Conservation (phyloP, 2,888 invertebrate genomes). For the Dusona sp. region DNA sequence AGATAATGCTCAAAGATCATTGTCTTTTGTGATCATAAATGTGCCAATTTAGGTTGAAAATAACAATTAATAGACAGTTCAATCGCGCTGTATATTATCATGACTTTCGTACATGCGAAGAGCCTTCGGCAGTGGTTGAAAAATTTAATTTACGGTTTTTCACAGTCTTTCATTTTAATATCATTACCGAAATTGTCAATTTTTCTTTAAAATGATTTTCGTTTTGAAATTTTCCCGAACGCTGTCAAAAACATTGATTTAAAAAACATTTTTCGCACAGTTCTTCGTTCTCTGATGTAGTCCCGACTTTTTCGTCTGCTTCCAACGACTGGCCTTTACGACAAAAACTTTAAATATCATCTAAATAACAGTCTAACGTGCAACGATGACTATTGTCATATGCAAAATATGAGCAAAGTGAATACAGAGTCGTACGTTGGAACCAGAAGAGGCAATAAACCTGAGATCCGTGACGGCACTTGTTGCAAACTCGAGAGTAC, state of each 20-base stretch:
- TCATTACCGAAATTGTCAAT: no score
- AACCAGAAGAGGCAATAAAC: slow-evolving; percentile 13
- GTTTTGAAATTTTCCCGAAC: no score
- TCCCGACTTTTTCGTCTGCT: not conserved
- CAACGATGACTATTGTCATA: slow-evolving; percentile 14
- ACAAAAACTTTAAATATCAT: slow-evolving; percentile 12
- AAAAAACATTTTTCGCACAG: not conserved
- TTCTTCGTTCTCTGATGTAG: not conserved
- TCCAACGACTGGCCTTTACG: not conserved
- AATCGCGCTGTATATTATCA: not conserved
- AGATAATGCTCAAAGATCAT: slow-evolving; percentile 74
- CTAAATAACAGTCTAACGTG: slow-evolving; percentile 9
- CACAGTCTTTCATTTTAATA: not conserved
- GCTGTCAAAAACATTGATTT: not conserved
- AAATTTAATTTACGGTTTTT: not conserved
- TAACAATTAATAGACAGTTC: not conserved
- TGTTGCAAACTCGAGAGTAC: slow-evolving; percentile 34
- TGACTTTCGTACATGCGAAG: not conserved
- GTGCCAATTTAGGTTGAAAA: not conserved
- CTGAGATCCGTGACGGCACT: slow-evolving; percentile 30
- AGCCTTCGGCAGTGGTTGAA: not conserved
- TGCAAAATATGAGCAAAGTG: slow-evolving; percentile 8
- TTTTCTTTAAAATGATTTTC: not conserved
- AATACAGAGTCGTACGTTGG: not conserved
- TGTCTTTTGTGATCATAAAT: slow-evolving; percentile 70